These are phyloP conservation scores for Phoxinus phoxinus DNA, from an alignment of 2,113 vertebrate species.

Conservation along the genomic window DNA sequence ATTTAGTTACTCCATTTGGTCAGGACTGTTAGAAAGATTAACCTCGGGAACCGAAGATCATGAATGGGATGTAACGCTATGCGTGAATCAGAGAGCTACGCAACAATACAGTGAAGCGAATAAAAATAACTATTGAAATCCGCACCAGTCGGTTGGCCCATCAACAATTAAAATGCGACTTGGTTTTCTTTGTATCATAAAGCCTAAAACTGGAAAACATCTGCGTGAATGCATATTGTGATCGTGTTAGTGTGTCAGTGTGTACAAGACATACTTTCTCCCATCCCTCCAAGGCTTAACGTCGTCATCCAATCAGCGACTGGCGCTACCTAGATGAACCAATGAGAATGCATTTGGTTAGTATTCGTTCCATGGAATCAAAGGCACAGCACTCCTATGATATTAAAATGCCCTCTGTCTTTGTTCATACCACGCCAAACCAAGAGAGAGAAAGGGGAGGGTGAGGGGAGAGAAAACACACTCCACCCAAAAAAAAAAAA, in stretches of 20 bases:
- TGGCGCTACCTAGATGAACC: slow-evolving; percentile 26
- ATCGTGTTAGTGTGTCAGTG: slow-evolving; percentile 38
- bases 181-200: slow-evolving; percentile 1
- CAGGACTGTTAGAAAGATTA: slow-evolving; percentile 16
- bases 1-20: neutral
- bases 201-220: slow-evolving; percentile 2
- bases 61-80: neutral
- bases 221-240: slow-evolving; percentile 6
- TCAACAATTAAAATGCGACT: neutral
- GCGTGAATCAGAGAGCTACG: neutral
- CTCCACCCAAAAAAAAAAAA: neutral
- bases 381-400: slow-evolving; percentile 55
- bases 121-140: neutral
- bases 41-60: neutral
- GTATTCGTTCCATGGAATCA: slow-evolving; percentile 50
- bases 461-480: neutral
- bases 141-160: neutral
- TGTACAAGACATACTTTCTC: slow-evolving; percentile 22
- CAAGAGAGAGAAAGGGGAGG: slow-evolving; percentile 3
- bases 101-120: neutral
- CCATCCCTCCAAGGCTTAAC: slow-evolving; percentile 41
- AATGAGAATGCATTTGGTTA: slow-evolving; percentile 44
- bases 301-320: slow-evolving; percentile 49
- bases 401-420: slow-evolving; percentile 56
- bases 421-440: slow-evolving; percentile 25